These are phyloP conservation scores for Chascanopsetta lugubris DNA, from an alignment of 2,113 vertebrate genomes.

Conservation along the genomic window DNA sequence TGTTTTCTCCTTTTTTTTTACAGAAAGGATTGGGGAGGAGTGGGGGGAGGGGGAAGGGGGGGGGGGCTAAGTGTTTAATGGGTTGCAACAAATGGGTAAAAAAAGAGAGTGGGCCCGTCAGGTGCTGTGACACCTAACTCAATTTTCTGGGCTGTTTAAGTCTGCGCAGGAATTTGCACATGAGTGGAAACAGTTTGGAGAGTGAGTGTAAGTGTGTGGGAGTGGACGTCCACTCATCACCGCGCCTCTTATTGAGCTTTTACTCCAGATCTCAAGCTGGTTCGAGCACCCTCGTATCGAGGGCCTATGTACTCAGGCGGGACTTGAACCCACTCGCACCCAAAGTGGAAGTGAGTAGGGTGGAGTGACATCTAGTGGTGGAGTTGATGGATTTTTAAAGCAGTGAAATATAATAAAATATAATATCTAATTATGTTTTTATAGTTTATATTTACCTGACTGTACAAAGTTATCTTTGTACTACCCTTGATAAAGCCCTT, in stretches of 20 bases:
- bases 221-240: constrained; percentile 4
- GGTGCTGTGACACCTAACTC: constrained; percentile 22
- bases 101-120: constrained; percentile 25
- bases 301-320: not conserved
- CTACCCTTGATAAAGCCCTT: too few species aligned
- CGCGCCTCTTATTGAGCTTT: constrained; percentile 24
- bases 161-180: not conserved
- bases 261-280: constrained; percentile 27
- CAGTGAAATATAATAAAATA: too few species aligned
- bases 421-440: too few species aligned
- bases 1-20: constrained; percentile 19
- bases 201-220: not conserved
- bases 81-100: constrained; percentile 56
- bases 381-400: too few species aligned
- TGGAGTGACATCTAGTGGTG: too few species aligned
- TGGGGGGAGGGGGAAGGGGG: too few species aligned
- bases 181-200: not conserved
- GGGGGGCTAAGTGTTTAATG: constrained; percentile 61
- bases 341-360: not conserved
- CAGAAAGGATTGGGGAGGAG: constrained; percentile 64
- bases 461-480: too few species aligned
- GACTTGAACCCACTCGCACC: not conserved
- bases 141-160: constrained; percentile 3
- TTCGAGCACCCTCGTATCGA: constrained; percentile 37
- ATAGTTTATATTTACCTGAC: too few species aligned